These are phyloP conservation scores for Musca domestica DNA, from an alignment of 1,140 invertebrate genomes.

Conservation along the genomic window DNA sequence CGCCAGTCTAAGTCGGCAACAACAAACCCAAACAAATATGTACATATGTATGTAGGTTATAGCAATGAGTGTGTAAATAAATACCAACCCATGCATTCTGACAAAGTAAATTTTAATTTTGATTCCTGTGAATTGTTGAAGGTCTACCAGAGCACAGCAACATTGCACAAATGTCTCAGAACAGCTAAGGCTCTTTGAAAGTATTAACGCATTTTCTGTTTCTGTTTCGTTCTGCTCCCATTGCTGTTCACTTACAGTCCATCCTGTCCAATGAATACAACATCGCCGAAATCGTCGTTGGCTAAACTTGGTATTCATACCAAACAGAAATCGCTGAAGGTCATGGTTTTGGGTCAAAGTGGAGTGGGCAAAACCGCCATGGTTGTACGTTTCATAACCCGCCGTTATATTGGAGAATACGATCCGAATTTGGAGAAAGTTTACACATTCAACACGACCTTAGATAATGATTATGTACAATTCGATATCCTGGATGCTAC, in stretches of 20 bases:
- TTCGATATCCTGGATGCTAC: conserved; percentile 80
- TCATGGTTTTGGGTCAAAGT: conserved; percentile 73
- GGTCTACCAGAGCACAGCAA: too few relatives aligned
- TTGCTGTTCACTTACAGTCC: not conserved
- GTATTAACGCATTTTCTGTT: too few relatives aligned
- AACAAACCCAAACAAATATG: too few relatives aligned
- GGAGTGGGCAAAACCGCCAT: conserved; percentile 78
- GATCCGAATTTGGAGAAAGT: conserved; percentile 76
- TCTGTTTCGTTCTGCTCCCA: not conserved
- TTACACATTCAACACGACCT: conserved; percentile 71
- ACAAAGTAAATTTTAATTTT: too few relatives aligned
- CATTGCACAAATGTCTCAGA: too few relatives aligned
- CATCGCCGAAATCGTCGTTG: conserved; percentile 64
- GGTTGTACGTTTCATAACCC: conserved; percentile 77
- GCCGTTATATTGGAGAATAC: conserved; percentile 81
- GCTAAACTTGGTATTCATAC: conserved; percentile 62
- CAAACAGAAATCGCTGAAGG: conserved; percentile 65
- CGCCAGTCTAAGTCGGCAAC: too few relatives aligned
- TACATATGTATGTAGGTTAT: too few relatives aligned
- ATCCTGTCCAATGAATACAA: conserved; percentile 55
- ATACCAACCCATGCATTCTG: too few relatives aligned
- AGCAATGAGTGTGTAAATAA: too few relatives aligned
- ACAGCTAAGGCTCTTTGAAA: too few relatives aligned
- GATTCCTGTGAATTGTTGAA: too few relatives aligned
- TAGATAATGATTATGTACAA: conserved; percentile 74